These are phyloP conservation scores for Pterostichus madidus DNA, from an alignment of 2,888 invertebrate genomes.

Conservation along the genomic window DNA sequence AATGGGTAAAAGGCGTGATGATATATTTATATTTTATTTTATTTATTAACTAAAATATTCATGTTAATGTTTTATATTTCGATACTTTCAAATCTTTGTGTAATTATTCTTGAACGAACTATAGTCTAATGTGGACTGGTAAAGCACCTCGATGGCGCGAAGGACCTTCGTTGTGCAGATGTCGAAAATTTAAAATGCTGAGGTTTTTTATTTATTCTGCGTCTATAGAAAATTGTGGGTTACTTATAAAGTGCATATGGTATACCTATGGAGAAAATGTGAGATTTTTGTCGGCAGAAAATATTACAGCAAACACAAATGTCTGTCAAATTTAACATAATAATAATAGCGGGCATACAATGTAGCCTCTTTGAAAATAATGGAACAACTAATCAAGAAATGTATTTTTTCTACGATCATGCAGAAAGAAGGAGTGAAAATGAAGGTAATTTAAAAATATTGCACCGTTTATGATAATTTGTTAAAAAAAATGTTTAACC, in stretches of 20 bases:
- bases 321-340: conserved; percentile 8
- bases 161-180: conserved; percentile 20
- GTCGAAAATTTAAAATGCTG: conserved; percentile 28
- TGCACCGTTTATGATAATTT: too few species aligned
- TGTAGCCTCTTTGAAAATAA: not conserved
- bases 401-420: too few species aligned
- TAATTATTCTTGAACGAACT: conserved; percentile 1
- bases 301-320: not conserved
- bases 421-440: too few species aligned
- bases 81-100: not conserved
- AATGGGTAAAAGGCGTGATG: too few species aligned
- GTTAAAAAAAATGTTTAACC: too few species aligned
- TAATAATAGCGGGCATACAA: conserved; percentile 18
- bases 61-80: too few species aligned
- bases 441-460: too few species aligned
- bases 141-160: conserved; percentile 13
- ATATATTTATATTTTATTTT: too few species aligned
- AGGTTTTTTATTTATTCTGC: not conserved
- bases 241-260: conserved; percentile 31
- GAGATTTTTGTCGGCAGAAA: not conserved
- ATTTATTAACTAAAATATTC: too few species aligned
- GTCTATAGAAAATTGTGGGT: conserved; percentile 1
- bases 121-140: conserved; percentile 7
- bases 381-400: not conserved
- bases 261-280: not conserved